These are phyloP conservation scores for Cassiopea andromeda DNA, from an alignment of 30 jellyfish, hydroid and myxozoan species.

Conservation along the genomic window DNA sequence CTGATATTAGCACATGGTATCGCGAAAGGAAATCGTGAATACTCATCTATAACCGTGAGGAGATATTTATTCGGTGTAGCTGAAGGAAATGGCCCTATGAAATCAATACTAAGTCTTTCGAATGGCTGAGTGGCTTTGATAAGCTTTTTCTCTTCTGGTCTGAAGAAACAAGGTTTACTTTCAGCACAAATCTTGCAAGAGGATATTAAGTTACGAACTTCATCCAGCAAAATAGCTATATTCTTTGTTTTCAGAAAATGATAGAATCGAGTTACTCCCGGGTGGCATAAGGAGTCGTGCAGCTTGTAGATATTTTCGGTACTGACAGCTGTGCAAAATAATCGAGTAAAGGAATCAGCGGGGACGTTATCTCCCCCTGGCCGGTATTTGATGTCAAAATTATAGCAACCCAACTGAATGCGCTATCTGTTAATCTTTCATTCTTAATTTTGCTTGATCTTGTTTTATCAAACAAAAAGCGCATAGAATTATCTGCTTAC, in stretches of 20 bases:
- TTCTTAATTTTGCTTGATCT: no score
- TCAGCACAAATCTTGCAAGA: conserved; percentile 29
- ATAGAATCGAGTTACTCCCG: conserved; percentile 19
- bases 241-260: conserved; percentile 4
- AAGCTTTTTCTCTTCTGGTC: neutral
- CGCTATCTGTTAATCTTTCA: no score
- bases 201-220: neutral
- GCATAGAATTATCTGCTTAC: no score
- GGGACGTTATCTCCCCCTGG: no score
- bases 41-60: conserved; percentile 72
- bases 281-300: conserved; percentile 24
- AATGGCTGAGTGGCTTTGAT: conserved; percentile 58
- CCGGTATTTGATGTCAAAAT: no score
- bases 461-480: no score
- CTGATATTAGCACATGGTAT: conserved; percentile 19
- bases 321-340: no score
- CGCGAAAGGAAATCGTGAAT: conserved; percentile 71
- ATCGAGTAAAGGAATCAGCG: no score
- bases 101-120: conserved; percentile 54
- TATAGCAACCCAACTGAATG: no score
- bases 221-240: conserved; percentile 8
- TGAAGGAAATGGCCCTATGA: conserved; percentile 75
- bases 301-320: neutral
- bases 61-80: conserved; percentile 31
- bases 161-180: conserved; percentile 5